phyloP scores from a whole-genome alignment of 2,888 invertebrate genomes.

The Megalurothrips usitatus region DNA sequence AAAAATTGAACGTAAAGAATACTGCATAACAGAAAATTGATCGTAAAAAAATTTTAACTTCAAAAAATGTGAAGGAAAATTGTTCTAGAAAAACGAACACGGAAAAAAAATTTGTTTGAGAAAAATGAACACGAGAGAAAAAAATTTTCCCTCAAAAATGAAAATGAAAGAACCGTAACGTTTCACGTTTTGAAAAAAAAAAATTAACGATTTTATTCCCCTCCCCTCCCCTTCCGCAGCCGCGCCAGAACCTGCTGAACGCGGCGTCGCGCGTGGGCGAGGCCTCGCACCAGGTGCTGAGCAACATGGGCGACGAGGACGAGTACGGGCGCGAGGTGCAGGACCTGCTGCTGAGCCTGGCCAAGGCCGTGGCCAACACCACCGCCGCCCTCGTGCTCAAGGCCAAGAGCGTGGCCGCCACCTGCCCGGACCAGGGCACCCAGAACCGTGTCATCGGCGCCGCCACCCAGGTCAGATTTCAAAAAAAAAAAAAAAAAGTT shows the following conservation, averaged over 20 bases:
- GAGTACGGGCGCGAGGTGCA: slow-evolving; percentile 75
- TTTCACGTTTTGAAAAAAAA: too few relatives aligned
- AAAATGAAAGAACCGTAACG: too few relatives aligned
- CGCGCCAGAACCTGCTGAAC: slow-evolving; percentile 85
- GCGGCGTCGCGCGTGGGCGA: slow-evolving; percentile 97
- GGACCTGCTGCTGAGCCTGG: slow-evolving; percentile 87
- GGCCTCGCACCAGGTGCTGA: slow-evolving; percentile 88
- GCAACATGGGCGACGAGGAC: slow-evolving; percentile 90
- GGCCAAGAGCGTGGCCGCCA: slow-evolving; percentile 93
- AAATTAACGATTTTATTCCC: too few relatives aligned
- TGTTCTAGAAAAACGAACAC: too few relatives aligned
- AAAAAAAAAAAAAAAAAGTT: neutral
- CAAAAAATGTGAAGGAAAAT: too few relatives aligned
- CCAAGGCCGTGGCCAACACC: slow-evolving; percentile 96
- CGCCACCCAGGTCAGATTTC: slow-evolving; percentile 58
- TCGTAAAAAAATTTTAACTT: too few relatives aligned
- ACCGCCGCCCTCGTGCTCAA: slow-evolving; percentile 94
- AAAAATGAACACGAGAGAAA: too few relatives aligned
- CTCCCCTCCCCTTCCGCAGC: slow-evolving; percentile 50
- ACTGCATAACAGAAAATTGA: too few relatives aligned
- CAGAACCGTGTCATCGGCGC: slow-evolving; percentile 90
- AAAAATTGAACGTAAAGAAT: neutral
- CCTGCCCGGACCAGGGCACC: slow-evolving; percentile 71
- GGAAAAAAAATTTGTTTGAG: too few relatives aligned
- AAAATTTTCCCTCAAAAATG: too few relatives aligned